These are phyloP conservation scores for Mergus octosetaceus DNA, from an alignment of 2,797 vertebrate genomes.

Conservation along the genomic window DNA sequence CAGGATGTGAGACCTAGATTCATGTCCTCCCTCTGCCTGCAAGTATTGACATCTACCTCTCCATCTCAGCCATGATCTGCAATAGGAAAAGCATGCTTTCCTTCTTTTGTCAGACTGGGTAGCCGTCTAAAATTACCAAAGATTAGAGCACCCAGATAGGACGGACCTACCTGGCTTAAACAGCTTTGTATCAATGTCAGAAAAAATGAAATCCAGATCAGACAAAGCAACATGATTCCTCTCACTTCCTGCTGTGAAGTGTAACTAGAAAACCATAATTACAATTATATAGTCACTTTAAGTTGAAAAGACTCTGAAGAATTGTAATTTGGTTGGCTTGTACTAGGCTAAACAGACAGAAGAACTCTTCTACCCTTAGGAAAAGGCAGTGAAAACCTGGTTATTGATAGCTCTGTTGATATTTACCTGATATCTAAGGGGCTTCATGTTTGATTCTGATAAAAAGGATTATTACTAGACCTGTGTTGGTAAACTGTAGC, in stretches of 20 bases:
- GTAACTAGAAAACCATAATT: neutral
- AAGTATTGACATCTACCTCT: neutral
- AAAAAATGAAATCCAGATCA: neutral
- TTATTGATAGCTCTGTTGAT: neutral
- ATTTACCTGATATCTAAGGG: neutral
- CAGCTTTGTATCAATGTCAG: neutral
- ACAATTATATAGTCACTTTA: neutral
- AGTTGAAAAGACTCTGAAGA: neutral
- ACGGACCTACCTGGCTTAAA: neutral
- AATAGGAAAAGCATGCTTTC: neutral
- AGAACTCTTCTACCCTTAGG: neutral
- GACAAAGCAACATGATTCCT: neutral
- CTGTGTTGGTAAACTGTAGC: neutral
- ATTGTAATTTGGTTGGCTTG: neutral
- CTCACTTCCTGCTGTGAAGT: neutral
- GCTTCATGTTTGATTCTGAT: neutral
- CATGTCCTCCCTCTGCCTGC: neutral
- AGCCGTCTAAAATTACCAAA: neutral
- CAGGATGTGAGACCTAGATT: neutral
- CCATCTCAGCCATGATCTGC: neutral
- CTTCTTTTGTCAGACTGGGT: neutral
- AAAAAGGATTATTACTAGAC: neutral
- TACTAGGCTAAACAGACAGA: neutral
- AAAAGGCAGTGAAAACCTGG: neutral
- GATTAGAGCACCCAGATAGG: neutral